A percentile compares a stretch with the other conserved stretches of the same genome.
Conservation (phyloP, 1,140 invertebrate genomes). For the Drosophila ananassae region DNA sequence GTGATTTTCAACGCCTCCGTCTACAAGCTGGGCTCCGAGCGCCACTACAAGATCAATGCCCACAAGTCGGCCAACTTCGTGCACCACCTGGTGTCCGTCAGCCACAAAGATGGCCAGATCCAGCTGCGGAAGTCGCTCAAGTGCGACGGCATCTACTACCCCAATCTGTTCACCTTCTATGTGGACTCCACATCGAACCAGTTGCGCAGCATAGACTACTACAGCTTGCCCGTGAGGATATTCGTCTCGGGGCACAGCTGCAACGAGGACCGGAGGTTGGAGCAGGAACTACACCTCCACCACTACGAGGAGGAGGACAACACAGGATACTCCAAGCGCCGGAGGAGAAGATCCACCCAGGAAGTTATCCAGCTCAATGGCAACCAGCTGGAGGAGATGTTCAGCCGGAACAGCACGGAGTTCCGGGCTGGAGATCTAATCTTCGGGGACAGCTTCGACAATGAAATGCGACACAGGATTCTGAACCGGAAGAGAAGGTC, state of each 20-base stretch:
- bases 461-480: conserved; percentile 84
- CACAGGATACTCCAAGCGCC: conserved; percentile 73
- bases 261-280: conserved; percentile 86
- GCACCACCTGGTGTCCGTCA: conserved; percentile 90
- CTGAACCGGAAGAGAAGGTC: conserved; percentile 85
- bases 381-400: conserved; percentile 58
- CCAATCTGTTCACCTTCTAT: conserved; percentile 93
- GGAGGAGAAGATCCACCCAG: conserved; percentile 51
- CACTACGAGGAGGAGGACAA: conserved; percentile 85
- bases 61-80: conserved; percentile 93
- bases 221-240: conserved; percentile 91
- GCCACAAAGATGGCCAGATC: conserved; percentile 90
- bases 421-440: conserved; percentile 78
- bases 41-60: conserved; percentile 90
- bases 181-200: conserved; percentile 93
- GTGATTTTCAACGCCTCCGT: conserved; percentile 92
- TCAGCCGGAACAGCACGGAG: conserved; percentile 68
- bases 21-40: conserved; percentile 89
- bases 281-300: conserved; percentile 84
- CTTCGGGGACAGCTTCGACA: conserved; percentile 78
- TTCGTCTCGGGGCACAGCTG: conserved; percentile 91
- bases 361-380: conserved; percentile 41
- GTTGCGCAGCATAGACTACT: conserved; percentile 92
- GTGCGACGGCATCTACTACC: conserved; percentile 92
- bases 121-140: conserved; percentile 89